These are phyloP conservation scores for Paragorgia papillata DNA, from an alignment of 92 coral and sea anemone species.

Conservation along the genomic window DNA sequence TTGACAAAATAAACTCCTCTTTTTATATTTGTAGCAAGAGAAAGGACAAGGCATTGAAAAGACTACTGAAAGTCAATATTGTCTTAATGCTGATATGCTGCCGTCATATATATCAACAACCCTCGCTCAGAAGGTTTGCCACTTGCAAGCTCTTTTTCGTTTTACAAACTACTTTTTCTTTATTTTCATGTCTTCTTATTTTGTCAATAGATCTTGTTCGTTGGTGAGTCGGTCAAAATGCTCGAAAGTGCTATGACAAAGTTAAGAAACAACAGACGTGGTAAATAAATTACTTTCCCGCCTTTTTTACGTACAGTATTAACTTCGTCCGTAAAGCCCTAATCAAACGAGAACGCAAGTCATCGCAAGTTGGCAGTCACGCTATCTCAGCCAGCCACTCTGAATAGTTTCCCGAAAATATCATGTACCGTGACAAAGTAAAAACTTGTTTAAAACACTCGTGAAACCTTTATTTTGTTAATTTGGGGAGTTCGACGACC, in stretches of 20 bases:
- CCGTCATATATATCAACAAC: slow-evolving; percentile 92
- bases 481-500: too few species aligned
- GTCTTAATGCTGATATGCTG: slow-evolving; percentile 85
- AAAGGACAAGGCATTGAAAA: slow-evolving; percentile 70
- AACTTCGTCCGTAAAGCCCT: too few species aligned
- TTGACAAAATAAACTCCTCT: too few species aligned
- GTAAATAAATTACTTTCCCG: slow-evolving; percentile 33
- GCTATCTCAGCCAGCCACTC: too few species aligned
- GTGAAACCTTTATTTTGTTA: too few species aligned
- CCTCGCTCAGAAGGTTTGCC: slow-evolving; percentile 89
- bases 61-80: slow-evolving; percentile 68
- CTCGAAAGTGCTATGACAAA: slow-evolving; percentile 77
- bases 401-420: too few species aligned
- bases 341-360: too few species aligned
- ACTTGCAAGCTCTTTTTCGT: not conserved
- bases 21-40: slow-evolving; percentile 39
- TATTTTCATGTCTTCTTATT: not conserved
- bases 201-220: slow-evolving; percentile 73
- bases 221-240: slow-evolving; percentile 96
- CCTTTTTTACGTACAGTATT: not conserved
- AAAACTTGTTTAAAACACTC: too few species aligned
- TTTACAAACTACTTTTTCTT: not conserved
- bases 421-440: too few species aligned
- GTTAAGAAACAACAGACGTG: slow-evolving; percentile 33
- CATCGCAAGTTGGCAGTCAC: too few species aligned